Percentiles rank a stretch among this genome's conserved stretches.
Evolutionary conservation across 1,140 invertebrate species (phyloP).

Genomic region (Probaryconus sp.): DNA sequence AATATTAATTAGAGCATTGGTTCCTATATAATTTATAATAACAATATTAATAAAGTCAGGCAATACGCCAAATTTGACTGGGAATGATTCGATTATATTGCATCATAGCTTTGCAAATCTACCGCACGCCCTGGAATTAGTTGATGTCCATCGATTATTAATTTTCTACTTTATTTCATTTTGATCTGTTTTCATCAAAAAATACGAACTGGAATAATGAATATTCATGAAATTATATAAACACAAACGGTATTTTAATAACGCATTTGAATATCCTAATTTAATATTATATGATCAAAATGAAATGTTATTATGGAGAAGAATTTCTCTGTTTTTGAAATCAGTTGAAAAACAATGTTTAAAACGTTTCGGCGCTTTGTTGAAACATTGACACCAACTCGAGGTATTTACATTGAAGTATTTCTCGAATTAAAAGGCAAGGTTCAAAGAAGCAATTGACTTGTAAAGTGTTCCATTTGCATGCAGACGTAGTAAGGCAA

Average conservation of each 20-base stretch:
- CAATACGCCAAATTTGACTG: background rate
- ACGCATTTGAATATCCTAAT: too few relatives aligned
- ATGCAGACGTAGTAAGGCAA: conserved; percentile 5
- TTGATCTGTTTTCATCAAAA: too few relatives aligned
- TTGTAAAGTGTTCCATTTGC: conserved; percentile 17
- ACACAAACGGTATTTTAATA: too few relatives aligned
- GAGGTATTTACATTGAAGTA: conserved; percentile 1
- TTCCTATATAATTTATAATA: conserved; percentile 20
- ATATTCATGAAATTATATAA: too few relatives aligned
- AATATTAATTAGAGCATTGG: conserved; percentile 1
- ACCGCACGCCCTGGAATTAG: background rate
- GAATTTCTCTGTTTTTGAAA: too few relatives aligned
- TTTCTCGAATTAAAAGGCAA: conserved; percentile 3
- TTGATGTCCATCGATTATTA: conserved; percentile 8
- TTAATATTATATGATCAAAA: too few relatives aligned
- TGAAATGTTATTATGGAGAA: too few relatives aligned
- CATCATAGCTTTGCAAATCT: conserved; percentile 25
- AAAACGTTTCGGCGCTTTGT: too few relatives aligned
- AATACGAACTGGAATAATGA: too few relatives aligned
- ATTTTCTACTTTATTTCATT: too few relatives aligned
- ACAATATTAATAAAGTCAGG: background rate
- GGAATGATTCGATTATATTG: conserved; percentile 4
- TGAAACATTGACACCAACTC: background rate
- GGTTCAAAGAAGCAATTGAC: conserved; percentile 28
- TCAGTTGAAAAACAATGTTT: too few relatives aligned